Base-by-base conservation (phyloP, 2,797 vertebrate species). In the Notolabrus celidotus region DNA sequence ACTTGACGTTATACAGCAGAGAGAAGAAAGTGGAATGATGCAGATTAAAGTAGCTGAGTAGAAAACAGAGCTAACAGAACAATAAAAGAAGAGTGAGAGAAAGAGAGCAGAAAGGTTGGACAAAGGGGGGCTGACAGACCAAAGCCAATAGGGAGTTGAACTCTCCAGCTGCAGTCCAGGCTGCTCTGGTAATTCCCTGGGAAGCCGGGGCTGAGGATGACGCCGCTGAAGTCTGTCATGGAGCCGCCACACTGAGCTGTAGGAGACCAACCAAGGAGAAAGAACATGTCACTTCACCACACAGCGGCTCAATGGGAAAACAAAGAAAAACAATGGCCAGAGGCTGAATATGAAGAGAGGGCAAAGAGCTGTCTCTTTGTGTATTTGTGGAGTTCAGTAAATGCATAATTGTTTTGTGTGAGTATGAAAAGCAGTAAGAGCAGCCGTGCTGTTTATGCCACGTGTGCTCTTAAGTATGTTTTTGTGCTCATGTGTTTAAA, bases 141-240 rank as follows among this genome's bases (percentile, higher is more conserved):
- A 45, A 97, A 99, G 36, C 97, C 97, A 74, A 98, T 84, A 25
- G 97, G 97, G 43, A 99, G 93, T 39, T 94, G 96, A 81, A 99
- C 95, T 57, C 95, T 97, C 97, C 97, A 99, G 22, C 93, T 97
- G 71, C 97, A 99, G 89, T 99, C 97, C 86, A 97, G 94, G 82
- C 96, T 97, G 90, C 97, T 99, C 61, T 96, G 97, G 82, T 99
- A 99, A 91, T 99, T 99, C 83, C 97, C 97, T 78, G 97, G 97
- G 86, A 97, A 99, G 0, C 97, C 97, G 7, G 97, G 97, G 82
- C 97, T 99, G 74, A 99, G 96, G 61, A 99, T 96, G 64, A 99
- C 97, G 9, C 97, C 95, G 1, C 93, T 97, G 94, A 98, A 96
- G 69, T 97, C 97, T 51, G 94, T 94, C 95, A 97, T 95, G 9